Base-by-base conservation (phyloP, 2,113 vertebrate genomes). In the Bos javanicus region DNA sequence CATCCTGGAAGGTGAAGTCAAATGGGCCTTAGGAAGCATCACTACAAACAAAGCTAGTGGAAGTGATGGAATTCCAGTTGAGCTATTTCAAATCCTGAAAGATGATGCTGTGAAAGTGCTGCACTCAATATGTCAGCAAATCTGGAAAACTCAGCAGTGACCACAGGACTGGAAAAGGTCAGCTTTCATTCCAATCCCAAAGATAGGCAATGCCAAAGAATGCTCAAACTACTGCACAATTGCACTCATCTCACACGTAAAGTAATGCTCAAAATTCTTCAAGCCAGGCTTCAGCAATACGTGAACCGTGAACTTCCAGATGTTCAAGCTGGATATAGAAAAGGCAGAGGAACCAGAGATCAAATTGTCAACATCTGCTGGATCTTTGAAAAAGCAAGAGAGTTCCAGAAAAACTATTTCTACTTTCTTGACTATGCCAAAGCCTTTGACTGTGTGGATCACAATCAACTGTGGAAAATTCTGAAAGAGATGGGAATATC, bases 221-320 rank as follows among this genome's bases (percentile, higher is more conserved):
- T n/a, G 62, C 30, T n/a, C 14, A 33, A 64, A n/a, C 30, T 64
- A 64, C 30, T 1, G 0, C 62, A 64, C 62, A 64, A 4, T n/a
- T 64, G 30, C 62, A 64, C 30, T 17, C 62, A 64, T 64, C 15
- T n/a, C 62, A 64, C 30, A 17, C 1, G 15, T 16, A 64, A 64
- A 64, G 15, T 64, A 64, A 64, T 64, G 5, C 30, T 64, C 30
- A 64, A 64, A 33, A 64, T 33, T 64, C 62, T 64, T 30, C 7
- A 64, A 64, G 15, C 62, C 30, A n/a, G 62, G 15, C 30, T 64
- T 64, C 62, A 64, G 15, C 62, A 64, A 64, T 12, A 64, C 0
- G 1, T 64, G 30, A 33, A 64, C 62, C 0, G 0, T 64, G 16
- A n/a, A 17, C 1, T 64, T 33, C 30, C 7, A 16, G 6, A 33